Evolutionary conservation across 2,888 invertebrate species (phyloP), one percentile per base, ranked within the genome.

Genomic region (Rutpela maculata): DNA sequence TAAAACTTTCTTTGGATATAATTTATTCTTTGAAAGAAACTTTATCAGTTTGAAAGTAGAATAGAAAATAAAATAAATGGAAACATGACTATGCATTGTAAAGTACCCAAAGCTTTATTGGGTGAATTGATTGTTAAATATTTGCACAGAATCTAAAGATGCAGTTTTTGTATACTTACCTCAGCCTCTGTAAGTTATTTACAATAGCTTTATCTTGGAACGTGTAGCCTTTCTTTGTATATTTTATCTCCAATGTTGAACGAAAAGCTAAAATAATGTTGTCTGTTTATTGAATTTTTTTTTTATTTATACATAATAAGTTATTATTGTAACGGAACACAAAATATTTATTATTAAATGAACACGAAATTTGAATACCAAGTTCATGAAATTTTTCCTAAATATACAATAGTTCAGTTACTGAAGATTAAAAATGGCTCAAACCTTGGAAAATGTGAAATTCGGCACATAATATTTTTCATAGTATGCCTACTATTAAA

Each of bases 101-200:
- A 31, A 65, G 65, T 50, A 50, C 50, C 50, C n/a, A 59, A n/a
- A 17, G 50, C 63, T 72, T 72, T 72, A 72, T 72, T 55, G 71
- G 59, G 22, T 63, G 55, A 50, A 67, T 67, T 67, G 43, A 62
- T 72, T 62, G 62, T 72, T 62, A 19, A 72, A 62, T 63, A 72
- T 63, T 26, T 60, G 17, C 31, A 26, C 7, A 31, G 15, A 50
- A n/a, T 43, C 31, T 31, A 72, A 50, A 55, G 55, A 50, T 50
- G 31, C 35, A n/a, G 35, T 56, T 71, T 72, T 60, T 62, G 12
- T 57, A 43, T 50, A 15, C 17, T 72, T 19, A 43, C 38, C 62
- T 55, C 55, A n/a, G 31, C n/a, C 12, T 19, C 15, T 38, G 18
- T n/a, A 18, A 15, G 63, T 19, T 72, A 63, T 72, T 72, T 72